Percentiles rank a stretch among this genome's conserved stretches.
Evolutionary conservation across 2,888 invertebrate species (phyloP).

Genomic region (Sisyra nigra): DNA sequence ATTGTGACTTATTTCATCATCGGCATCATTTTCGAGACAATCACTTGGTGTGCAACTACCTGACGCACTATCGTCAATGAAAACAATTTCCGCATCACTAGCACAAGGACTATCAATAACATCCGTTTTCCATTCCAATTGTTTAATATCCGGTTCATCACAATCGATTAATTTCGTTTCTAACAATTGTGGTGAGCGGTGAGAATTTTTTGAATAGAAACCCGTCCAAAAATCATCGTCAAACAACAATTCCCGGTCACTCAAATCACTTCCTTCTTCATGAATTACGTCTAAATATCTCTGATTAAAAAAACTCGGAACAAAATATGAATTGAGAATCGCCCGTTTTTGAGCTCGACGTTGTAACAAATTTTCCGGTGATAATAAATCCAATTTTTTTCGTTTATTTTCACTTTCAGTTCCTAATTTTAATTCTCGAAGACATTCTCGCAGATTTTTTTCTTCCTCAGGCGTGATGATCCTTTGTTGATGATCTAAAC

Average conservation of each 20-base stretch:
- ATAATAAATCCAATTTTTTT: conserved; percentile 14
- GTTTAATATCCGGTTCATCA: conserved; percentile 18
- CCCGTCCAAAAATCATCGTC: conserved; percentile 16
- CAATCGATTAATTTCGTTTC: conserved; percentile 42
- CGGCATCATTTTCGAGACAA: conserved; percentile 26
- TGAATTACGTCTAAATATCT: conserved; percentile 60
- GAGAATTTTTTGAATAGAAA: no score
- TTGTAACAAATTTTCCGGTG: conserved; percentile 20
- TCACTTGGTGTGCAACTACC: conserved; percentile 34
- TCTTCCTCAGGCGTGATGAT: conserved; percentile 39
- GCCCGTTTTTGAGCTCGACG: conserved; percentile 35
- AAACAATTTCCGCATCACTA: conserved; percentile 47
- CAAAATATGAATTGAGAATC: conserved; percentile 36
- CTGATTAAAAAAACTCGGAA: conserved; percentile 40
- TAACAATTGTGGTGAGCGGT: conserved; percentile 25
- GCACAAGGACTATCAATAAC: conserved; percentile 14
- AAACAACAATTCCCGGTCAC: conserved; percentile 31
- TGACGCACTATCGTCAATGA: conserved; percentile 47
- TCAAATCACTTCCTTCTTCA: conserved; percentile 58
- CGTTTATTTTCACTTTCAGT: conserved; percentile 14
- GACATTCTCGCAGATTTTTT: conserved; percentile 33
- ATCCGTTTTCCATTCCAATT: conserved; percentile 30
- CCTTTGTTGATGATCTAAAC: conserved; percentile 20
- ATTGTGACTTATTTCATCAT: conserved; percentile 24
- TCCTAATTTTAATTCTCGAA: conserved; percentile 35